phyloP scores from a whole-genome alignment of 2,888 invertebrate genomes.

The Desoria tigrina region DNA sequence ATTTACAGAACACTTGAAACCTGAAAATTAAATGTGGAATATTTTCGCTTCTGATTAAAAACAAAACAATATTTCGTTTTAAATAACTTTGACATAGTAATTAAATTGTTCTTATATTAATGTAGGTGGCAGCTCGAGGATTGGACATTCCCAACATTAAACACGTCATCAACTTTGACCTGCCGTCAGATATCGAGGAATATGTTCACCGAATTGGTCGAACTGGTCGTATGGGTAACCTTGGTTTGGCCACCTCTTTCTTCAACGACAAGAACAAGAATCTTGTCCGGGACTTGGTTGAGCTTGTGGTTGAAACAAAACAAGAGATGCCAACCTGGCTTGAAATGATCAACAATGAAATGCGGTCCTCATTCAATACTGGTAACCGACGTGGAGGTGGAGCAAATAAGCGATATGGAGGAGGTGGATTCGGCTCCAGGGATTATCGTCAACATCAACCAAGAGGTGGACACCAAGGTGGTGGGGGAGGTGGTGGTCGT shows the following conservation, averaged over 20 bases:
- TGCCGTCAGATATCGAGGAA: slow-evolving; percentile 98
- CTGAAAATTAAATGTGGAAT: slow-evolving; percentile 45
- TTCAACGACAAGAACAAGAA: slow-evolving; percentile 98
- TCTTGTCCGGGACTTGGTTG: slow-evolving; percentile 86
- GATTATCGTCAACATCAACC: slow-evolving; percentile 69
- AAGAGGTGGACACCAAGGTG: slow-evolving; percentile 56
- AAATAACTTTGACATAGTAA: no score
- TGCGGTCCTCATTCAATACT: slow-evolving; percentile 56
- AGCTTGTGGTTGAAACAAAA: slow-evolving; percentile 90
- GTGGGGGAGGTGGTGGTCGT: slow-evolving; percentile 54
- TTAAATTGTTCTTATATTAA: no score
- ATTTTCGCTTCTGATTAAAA: slow-evolving; percentile 41
- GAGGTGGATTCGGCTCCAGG: slow-evolving; percentile 66
- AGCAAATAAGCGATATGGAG: slow-evolving; percentile 57
- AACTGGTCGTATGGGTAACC: slow-evolving; percentile 98
- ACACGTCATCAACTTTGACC: slow-evolving; percentile 99
- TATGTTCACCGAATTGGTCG: slow-evolving; percentile 98
- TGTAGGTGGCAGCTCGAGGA: slow-evolving; percentile 87
- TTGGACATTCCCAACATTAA: slow-evolving; percentile 98
- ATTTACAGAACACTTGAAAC: slow-evolving; percentile 54
- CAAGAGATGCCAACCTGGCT: slow-evolving; percentile 91
- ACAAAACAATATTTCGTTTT: no score
- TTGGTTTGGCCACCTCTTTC: slow-evolving; percentile 96
- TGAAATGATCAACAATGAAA: slow-evolving; percentile 70
- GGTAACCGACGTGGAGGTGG: slow-evolving; percentile 55